Evolutionary conservation across 2,113 vertebrate species (phyloP).

Genomic region (Lepisosteus oculatus): DNA sequence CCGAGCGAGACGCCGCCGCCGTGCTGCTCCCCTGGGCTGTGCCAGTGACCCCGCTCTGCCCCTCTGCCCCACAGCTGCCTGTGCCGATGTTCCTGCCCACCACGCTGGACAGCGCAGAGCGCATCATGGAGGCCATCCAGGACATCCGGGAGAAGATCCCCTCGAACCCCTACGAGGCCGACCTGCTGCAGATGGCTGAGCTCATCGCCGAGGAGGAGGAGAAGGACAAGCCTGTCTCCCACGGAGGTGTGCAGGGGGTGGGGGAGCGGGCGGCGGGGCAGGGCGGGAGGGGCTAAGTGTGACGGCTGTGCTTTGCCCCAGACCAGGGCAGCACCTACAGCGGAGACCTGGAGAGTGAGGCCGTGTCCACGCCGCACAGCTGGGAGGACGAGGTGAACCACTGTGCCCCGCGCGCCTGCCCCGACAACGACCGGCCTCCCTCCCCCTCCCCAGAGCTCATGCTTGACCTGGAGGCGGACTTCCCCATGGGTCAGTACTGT

Average conservation of each 20-base stretch:
- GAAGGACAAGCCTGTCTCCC: conserved; percentile 68
- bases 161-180: conserved; percentile 83
- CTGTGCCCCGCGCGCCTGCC: conserved; percentile 58
- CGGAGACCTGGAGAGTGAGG: conserved; percentile 85
- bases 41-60: neutral
- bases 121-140: conserved; percentile 76
- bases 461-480: conserved; percentile 88
- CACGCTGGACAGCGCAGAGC: conserved; percentile 74
- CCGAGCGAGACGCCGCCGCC: no score
- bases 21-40: neutral
- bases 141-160: conserved; percentile 87
- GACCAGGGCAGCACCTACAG: conserved; percentile 83
- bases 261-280: neutral
- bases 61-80: conserved; percentile 69
- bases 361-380: conserved; percentile 82
- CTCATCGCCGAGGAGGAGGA: conserved; percentile 87
- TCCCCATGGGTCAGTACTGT: conserved; percentile 75
- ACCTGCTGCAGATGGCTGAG: conserved; percentile 96
- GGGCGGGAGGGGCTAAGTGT: neutral
- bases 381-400: conserved; percentile 87
- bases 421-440: conserved; percentile 50
- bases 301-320: conserved; percentile 43
- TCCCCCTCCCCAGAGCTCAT: conserved; percentile 62
- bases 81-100: conserved; percentile 90
- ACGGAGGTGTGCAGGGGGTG: conserved; percentile 64